Base-by-base conservation (phyloP, 1,140 invertebrate species). In the Scaptomyza hsui region DNA sequence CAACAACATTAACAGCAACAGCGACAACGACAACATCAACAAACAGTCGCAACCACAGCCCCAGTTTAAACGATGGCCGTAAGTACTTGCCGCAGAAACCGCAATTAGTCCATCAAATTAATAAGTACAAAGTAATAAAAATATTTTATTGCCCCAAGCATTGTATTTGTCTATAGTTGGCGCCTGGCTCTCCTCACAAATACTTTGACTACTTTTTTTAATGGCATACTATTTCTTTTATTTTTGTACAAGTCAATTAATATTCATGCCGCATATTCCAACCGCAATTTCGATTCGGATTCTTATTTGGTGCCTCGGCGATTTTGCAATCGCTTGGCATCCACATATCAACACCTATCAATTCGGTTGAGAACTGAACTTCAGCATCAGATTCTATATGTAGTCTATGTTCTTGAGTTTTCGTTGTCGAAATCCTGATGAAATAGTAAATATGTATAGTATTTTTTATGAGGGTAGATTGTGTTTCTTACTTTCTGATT, bases 51-150 rank as follows among this genome's bases (percentile, higher is more conserved):
- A 53, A 55, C 52, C 37, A 5, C 29, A 45, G 49, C 9, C 29
- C 64, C 72, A 78, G 65, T 85, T 86, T 70, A 73, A 86, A 80
- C 57, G 65, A 26, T 35, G 71, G 65, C 55, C 6, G 18, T 49
- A n/a, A n/a, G n/a, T n/a, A 53, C 42, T 73, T 60, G 64, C 67
- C 75, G 63, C 60, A 67, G 41, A 57, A 75, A 81, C 81, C 81
- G 82, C 81, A 86, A 85, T 88, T 86, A 86, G 82, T 74, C 60
- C 73, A 71, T 65, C 45, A 77, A 86, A 77, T 81, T 68, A 85
- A 71, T 75, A 85, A 86, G 73, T 86, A 81, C 81, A 81, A 71
- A 75, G 78, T 57, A 48, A 74, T 62, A 62, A 61, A 64, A 63
- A 6, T 10, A 15, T 56, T 60, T 64, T 69, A 81, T 71, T 13